Evolutionary conservation across 2,797 vertebrate genomes (phyloP).

Genomic region (Huso huso): DNA sequence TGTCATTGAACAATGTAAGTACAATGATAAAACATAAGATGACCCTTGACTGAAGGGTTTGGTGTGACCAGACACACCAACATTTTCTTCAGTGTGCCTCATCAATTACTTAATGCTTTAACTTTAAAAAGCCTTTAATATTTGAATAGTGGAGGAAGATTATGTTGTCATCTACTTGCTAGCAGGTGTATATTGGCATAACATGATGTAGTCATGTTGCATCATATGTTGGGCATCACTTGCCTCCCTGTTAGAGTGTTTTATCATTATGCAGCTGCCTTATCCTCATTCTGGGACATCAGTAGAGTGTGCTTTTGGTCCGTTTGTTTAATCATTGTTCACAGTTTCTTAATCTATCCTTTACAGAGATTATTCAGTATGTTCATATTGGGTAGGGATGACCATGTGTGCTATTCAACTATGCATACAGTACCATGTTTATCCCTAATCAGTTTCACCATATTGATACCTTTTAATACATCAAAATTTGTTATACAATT

Average conservation of each 20-base stretch:
- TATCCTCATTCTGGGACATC: conserved; percentile 26
- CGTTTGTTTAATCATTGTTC: no score
- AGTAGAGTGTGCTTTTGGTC: no score
- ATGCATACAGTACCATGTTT: no score
- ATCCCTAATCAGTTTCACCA: no score
- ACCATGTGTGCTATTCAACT: no score
- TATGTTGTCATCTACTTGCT: conserved; percentile 60
- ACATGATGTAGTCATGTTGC: conserved; percentile 55
- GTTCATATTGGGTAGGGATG: no score
- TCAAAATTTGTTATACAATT: no score
- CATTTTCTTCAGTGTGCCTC: conserved; percentile 54
- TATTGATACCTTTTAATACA: no score
- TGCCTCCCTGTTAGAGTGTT: conserved; percentile 31
- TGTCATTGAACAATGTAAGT: background rate
- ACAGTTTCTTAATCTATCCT: no score
- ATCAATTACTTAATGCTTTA: conserved; percentile 69
- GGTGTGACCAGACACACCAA: conserved; percentile 46
- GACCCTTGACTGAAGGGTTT: conserved; percentile 47
- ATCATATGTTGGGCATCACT: conserved; percentile 52
- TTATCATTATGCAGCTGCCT: conserved; percentile 54
- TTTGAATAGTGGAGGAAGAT: conserved; percentile 56
- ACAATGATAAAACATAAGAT: background rate
- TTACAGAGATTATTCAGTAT: no score
- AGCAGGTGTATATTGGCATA: conserved; percentile 52
- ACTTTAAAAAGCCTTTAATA: conserved; percentile 38